phyloP scores from a whole-genome alignment of 2,888 invertebrate species.

The Automeris io region DNA sequence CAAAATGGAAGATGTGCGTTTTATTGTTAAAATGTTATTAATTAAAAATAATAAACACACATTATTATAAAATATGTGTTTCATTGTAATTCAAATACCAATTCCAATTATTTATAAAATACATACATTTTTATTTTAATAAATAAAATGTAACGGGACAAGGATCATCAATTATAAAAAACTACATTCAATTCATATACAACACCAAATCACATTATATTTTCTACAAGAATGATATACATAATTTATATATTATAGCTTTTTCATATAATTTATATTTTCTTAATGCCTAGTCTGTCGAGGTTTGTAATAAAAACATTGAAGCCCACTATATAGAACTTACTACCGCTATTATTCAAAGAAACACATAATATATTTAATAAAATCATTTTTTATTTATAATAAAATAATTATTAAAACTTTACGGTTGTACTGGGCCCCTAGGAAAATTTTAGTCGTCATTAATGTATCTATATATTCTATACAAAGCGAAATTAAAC shows the following conservation, averaged over 20 bases:
- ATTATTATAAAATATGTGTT: neutral
- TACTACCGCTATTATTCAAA: slow-evolving; percentile 29
- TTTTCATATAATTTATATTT: slow-evolving; percentile 56
- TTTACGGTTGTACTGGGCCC: slow-evolving; percentile 46
- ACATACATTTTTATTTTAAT: neutral
- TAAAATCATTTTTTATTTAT: slow-evolving; percentile 37
- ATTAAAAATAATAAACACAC: neutral
- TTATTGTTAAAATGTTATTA: too few species aligned
- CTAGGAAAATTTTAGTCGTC: slow-evolving; percentile 39
- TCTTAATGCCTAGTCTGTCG: slow-evolving; percentile 47
- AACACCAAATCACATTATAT: slow-evolving; percentile 78
- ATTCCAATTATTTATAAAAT: neutral
- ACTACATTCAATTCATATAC: slow-evolving; percentile 75
- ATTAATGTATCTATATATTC: too few species aligned
- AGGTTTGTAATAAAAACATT: slow-evolving; percentile 39
- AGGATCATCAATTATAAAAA: slow-evolving; percentile 67
- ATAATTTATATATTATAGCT: slow-evolving; percentile 45
- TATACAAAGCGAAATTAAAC: too few species aligned
- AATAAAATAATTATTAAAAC: slow-evolving; percentile 51
- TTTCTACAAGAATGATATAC: slow-evolving; percentile 72
- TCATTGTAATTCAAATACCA: neutral
- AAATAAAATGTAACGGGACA: slow-evolving; percentile 38
- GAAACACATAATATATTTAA: neutral
- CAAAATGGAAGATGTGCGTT: too few species aligned
- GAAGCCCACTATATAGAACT: slow-evolving; percentile 25